phyloP scores from a whole-genome alignment of 2,888 invertebrate genomes.

The Pheosia gnoma region DNA sequence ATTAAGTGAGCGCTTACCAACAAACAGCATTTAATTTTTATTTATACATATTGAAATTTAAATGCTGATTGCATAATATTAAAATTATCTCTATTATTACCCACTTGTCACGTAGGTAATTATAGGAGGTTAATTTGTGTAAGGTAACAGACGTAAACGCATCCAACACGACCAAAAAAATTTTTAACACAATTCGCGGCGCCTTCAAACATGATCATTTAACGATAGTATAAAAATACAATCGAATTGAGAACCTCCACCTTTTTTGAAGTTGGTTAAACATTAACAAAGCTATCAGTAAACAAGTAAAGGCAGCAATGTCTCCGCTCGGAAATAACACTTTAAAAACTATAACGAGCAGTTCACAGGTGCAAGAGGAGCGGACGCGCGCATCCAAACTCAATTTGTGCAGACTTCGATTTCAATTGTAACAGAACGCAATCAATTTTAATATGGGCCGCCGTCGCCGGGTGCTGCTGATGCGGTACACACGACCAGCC shows the following conservation, averaged over 20 bases:
- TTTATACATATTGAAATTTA: no score
- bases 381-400: conserved; percentile 47
- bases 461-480: conserved; percentile 27
- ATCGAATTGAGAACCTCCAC: not conserved
- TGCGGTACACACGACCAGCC: conserved; percentile 27
- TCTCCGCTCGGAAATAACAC: conserved; percentile 5
- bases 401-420: conserved; percentile 58
- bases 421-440: conserved; percentile 57
- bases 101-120: no score
- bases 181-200: no score
- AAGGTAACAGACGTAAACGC: no score
- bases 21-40: no score
- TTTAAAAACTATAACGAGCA: conserved; percentile 12
- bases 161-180: no score
- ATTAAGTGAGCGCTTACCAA: no score
- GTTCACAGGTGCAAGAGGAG: conserved; percentile 42
- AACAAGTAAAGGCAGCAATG: not conserved
- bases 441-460: conserved; percentile 61
- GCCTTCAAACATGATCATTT: no score
- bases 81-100: no score
- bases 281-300: not conserved
- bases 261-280: not conserved
- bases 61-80: no score
- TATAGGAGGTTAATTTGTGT: no score
- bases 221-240: not conserved